Percentiles rank a stretch among this genome's conserved stretches.
Evolutionary conservation across 2,888 invertebrate species (phyloP).

Genomic region (Nebria brevicollis): DNA sequence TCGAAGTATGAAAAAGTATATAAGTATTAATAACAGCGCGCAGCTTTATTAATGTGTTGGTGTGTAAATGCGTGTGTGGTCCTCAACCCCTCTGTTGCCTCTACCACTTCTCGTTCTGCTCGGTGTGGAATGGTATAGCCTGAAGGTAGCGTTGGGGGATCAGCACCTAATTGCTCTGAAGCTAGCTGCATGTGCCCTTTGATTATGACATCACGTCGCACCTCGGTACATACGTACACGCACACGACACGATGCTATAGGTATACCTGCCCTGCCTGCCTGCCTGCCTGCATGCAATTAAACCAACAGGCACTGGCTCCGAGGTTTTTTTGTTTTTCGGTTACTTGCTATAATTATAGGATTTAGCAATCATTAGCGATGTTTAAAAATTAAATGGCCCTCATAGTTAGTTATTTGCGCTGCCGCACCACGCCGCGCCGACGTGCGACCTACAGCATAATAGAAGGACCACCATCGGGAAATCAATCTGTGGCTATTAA

Average conservation of each 20-base stretch:
- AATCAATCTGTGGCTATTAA: not conserved
- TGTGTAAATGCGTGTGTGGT: constrained; percentile 61
- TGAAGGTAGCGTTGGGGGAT: constrained; percentile 8
- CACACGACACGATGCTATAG: not conserved
- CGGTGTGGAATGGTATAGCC: not conserved
- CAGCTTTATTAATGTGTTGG: constrained; percentile 62
- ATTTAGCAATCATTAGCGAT: constrained; percentile 35
- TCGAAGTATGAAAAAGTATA: constrained; percentile 61
- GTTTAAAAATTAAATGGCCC: constrained; percentile 32
- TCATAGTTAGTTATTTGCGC: constrained; percentile 3
- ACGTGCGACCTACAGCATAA: not conserved
- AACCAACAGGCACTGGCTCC: not conserved
- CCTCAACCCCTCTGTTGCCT: constrained; percentile 52
- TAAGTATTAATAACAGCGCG: constrained; percentile 62
- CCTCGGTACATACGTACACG: constrained; percentile 17
- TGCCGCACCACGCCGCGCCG: not conserved
- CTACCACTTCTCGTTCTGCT: not conserved
- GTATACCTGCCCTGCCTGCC: constrained; percentile 7
- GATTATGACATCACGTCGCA: constrained; percentile 36
- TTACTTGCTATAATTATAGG: constrained; percentile 31
- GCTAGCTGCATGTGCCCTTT: constrained; percentile 16
- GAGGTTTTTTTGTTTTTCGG: constrained; percentile 10
- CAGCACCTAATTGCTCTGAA: constrained; percentile 34
- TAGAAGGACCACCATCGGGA: not conserved
- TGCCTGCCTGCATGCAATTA: constrained; percentile 17